These are phyloP conservation scores for Arenaria interpres DNA, from an alignment of 2,113 vertebrate species.

Conservation along the genomic window DNA sequence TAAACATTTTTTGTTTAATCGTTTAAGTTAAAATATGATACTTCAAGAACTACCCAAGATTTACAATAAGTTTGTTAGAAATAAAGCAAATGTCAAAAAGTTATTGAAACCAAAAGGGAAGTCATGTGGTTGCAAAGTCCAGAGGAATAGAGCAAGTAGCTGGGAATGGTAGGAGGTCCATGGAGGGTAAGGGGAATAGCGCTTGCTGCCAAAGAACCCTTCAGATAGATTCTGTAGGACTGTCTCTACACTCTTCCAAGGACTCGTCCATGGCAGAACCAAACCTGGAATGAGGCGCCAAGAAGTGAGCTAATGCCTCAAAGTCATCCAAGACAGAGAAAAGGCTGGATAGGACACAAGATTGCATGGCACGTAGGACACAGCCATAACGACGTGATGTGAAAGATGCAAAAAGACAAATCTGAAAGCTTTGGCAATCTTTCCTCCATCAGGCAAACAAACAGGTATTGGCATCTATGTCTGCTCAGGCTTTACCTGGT, in stretches of 20 bases:
- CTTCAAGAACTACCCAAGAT: background rate
- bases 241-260: background rate
- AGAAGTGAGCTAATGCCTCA: background rate
- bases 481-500: conserved; percentile 61
- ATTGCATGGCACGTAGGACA: background rate
- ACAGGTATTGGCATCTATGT: conserved; percentile 47
- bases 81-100: background rate
- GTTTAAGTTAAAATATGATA: background rate
- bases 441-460: conserved; percentile 39
- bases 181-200: background rate
- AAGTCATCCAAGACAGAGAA: background rate
- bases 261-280: background rate
- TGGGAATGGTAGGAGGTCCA: background rate
- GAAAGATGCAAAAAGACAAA: conserved; percentile 22
- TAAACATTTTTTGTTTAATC: background rate
- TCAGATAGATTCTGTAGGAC: background rate
- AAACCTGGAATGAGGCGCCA: background rate
- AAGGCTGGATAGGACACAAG: background rate
- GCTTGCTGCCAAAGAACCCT: background rate
- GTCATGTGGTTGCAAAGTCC: background rate
- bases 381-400: rapidly evolving
- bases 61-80: background rate
- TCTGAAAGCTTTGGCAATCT: background rate
- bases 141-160: background rate
- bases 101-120: background rate